Percentiles rank a stretch among this genome's conserved stretches.
Evolutionary conservation across 2,113 vertebrate species (phyloP).

Genomic region (Silurus asotus): DNA sequence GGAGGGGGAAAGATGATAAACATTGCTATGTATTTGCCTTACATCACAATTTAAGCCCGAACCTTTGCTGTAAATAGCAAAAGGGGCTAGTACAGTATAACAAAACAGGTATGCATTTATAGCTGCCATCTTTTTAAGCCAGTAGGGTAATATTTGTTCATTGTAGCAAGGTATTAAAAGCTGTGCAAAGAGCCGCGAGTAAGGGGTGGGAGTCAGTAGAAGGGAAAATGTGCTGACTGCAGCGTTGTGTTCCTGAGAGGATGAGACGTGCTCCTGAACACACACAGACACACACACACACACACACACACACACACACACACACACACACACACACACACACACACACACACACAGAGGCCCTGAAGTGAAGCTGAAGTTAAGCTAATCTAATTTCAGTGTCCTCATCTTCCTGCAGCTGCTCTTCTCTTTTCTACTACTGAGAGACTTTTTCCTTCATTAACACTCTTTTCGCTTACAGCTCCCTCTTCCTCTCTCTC

Average conservation of each 20-base stretch:
- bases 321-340: conserved; percentile 26
- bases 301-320: conserved; percentile 22
- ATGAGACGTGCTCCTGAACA: conserved; percentile 31
- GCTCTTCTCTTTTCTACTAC: conserved; percentile 27
- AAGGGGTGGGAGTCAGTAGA: conserved; percentile 33
- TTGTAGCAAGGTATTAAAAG: conserved; percentile 53
- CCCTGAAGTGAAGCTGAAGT: conserved; percentile 61
- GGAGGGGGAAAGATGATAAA: not conserved
- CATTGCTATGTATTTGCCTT: not conserved
- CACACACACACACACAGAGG: conserved; percentile 22
- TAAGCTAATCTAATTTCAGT: conserved; percentile 71
- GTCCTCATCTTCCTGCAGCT: conserved; percentile 51
- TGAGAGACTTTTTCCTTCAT: conserved; percentile 29
- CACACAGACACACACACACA: conserved; percentile 30
- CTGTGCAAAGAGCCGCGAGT: conserved; percentile 52
- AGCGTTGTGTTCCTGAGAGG: conserved; percentile 47
- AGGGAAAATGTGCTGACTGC: conserved; percentile 38
- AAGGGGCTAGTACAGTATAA: not conserved
- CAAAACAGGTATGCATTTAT: not conserved
- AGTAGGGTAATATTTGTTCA: conserved; percentile 49
- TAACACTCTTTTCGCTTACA: conserved; percentile 23
- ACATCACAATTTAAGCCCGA: not conserved
- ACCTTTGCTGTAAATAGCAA: conserved; percentile 17
- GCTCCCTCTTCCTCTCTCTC: conserved; percentile 21
- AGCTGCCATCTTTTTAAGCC: conserved; percentile 39